Evolutionary conservation across 2,797 vertebrate species (phyloP).

Genomic region (Diplodus puntazzo): DNA sequence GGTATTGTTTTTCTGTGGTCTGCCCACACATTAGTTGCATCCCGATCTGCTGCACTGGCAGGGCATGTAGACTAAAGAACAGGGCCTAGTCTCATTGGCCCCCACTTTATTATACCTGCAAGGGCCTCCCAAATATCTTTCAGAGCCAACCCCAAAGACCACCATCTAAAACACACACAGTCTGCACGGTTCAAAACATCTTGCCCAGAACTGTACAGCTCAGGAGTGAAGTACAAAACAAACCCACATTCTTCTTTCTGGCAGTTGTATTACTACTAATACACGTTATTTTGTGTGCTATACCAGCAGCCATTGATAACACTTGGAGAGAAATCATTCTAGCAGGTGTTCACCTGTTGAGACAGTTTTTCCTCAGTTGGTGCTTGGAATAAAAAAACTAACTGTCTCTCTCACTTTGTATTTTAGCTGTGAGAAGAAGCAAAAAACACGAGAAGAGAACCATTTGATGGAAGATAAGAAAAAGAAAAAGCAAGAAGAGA

Average conservation of each 20-base stretch:
- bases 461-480: conserved; percentile 99
- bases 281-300: neutral
- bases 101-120: conserved; percentile 17
- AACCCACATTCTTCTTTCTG: conserved; percentile 13
- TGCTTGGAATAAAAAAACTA: conserved; percentile 35
- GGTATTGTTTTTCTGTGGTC: conserved; percentile 21
- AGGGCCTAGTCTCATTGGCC: conserved; percentile 7
- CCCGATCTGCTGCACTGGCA: conserved; percentile 19
- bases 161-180: conserved; percentile 6
- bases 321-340: conserved; percentile 17
- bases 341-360: conserved; percentile 19
- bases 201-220: conserved; percentile 13
- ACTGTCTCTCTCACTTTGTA: conserved; percentile 2
- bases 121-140: conserved; percentile 50
- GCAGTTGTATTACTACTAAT: neutral
- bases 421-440: conserved; percentile 89
- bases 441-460: conserved; percentile 93
- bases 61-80: conserved; percentile 21
- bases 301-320: neutral
- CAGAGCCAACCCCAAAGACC: conserved; percentile 43
- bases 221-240: conserved; percentile 20
- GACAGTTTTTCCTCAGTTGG: conserved; percentile 8
- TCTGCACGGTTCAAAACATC: conserved; percentile 24
- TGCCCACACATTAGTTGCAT: conserved; percentile 6
- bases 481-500: conserved; percentile 99